Conservation (phyloP, 2,888 invertebrate genomes). For the Ceraclea dissimilis region DNA sequence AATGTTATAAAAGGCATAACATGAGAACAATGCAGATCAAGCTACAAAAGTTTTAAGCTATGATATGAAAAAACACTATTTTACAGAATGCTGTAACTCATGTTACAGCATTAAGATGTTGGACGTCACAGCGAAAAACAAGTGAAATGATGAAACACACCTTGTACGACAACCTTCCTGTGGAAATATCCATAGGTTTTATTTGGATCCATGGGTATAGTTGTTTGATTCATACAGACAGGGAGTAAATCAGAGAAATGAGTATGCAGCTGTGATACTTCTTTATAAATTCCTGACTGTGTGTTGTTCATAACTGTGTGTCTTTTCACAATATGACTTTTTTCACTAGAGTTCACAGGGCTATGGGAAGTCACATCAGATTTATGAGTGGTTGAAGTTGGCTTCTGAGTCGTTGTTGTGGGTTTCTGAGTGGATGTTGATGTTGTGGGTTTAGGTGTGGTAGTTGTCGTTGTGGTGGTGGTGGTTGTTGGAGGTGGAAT, state of each 20-base stretch:
- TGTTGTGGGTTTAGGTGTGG: conserved; percentile 40
- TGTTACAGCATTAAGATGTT: too few species aligned
- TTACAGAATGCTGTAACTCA: too few species aligned
- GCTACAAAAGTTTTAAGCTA: too few species aligned
- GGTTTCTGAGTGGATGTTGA: conserved; percentile 37
- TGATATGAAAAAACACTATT: too few species aligned
- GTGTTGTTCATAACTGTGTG: too few species aligned
- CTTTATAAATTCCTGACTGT: too few species aligned
- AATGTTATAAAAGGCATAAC: conserved; percentile 30
- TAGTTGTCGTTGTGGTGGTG: conserved; percentile 40
- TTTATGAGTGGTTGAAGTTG: conserved; percentile 4
- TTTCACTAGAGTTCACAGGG: conserved; percentile 19
- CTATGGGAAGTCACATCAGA: background rate
- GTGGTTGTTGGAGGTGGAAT: conserved; percentile 47
- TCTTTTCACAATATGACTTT: background rate
- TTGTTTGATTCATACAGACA: conserved; percentile 51
- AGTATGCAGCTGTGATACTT: conserved; percentile 18
- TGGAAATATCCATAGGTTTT: conserved; percentile 70
- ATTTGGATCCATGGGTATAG: conserved; percentile 55
- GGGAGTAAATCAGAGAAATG: conserved; percentile 4
- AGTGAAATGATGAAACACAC: too few species aligned
- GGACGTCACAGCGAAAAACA: too few species aligned
- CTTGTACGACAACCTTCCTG: conserved; percentile 56
- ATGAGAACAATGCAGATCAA: too few species aligned
- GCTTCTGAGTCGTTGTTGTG: conserved; percentile 28